Evolutionary conservation across 2,113 vertebrate genomes (phyloP), one percentile per base, ranked within the genome.

Genomic region (Forbesichthys papilliferus): DNA sequence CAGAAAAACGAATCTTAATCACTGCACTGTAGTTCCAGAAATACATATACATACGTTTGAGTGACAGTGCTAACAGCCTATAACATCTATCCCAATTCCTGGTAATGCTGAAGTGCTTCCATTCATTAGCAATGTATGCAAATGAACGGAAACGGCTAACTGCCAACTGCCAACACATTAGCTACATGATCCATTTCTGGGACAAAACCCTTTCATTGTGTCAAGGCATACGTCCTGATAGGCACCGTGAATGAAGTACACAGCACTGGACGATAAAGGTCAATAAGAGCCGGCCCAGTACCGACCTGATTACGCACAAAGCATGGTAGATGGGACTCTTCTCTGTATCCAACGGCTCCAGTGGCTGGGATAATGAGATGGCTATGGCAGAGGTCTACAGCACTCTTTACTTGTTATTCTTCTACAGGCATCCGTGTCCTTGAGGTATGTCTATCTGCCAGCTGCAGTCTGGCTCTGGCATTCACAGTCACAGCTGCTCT

Each of bases 401-500:
- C 16, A 62, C 46, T 27, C 56, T 48, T 52, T 58, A 0, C 11
- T 61, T 71, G 71, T 69, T 74, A 56, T 77, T 79, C 56, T 1
- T 13, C 36, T 66, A 48, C 3, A 64, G 11, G 16, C 53, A 52
- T 56, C 48, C 14, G 14, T 64, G 64, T 68, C 56, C 47, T 65
- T 60, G 59, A 73, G 63, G 48, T 56, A 27, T 42, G 60, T 78
- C 68, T 76, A 48, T 81, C 58, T 51, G 62, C 3, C 18, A 66
- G 71, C 69, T 64, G 71, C 62, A 75, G 63, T 68, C 55, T 12
- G 48, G 36, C 56, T 27, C 59, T 82, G 77, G 75, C 68, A 73
- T 79, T 80, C 57, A 71, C 18, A 18, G 3, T 58, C 59, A 52
- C 69, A 62, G 61, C 69, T 77, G 77, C 79, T 56, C 36, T 71